phyloP scores from a whole-genome alignment of 2,113 vertebrate genomes.

The Felis chaus region DNA sequence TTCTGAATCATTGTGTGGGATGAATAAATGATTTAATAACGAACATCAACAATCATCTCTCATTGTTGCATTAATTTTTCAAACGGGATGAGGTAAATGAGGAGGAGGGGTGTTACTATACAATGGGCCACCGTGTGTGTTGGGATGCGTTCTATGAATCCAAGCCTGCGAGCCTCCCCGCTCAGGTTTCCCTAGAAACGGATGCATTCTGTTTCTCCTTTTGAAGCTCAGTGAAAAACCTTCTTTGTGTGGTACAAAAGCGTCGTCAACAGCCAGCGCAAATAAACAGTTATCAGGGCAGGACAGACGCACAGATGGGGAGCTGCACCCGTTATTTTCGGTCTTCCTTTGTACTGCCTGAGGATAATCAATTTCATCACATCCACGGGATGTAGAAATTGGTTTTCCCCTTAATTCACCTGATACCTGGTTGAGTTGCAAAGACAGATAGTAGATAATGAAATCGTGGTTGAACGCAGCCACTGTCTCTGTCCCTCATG shows the following conservation, averaged over 20 bases:
- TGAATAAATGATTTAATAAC: conserved; percentile 74
- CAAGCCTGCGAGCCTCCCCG: conserved; percentile 1
- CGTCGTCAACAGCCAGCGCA: conserved; percentile 53
- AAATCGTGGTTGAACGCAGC: conserved; percentile 19
- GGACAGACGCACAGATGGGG: conserved; percentile 62
- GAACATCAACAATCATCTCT: conserved; percentile 70
- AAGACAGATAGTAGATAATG: conserved; percentile 58
- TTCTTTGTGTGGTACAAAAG: conserved; percentile 70
- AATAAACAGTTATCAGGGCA: conserved; percentile 77
- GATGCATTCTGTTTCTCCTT: conserved; percentile 47
- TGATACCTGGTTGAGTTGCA: conserved; percentile 45
- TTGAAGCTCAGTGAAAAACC: conserved; percentile 43
- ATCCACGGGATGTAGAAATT: conserved; percentile 52
- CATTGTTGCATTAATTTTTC: conserved; percentile 73
- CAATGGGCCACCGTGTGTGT: neutral
- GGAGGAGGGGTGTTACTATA: conserved; percentile 54
- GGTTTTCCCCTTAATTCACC: conserved; percentile 63
- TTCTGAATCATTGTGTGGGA: conserved; percentile 67
- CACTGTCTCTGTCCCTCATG: neutral
- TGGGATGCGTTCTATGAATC: conserved; percentile 48
- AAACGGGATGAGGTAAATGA: conserved; percentile 55
- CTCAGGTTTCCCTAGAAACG: conserved; percentile 84
- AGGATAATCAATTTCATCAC: conserved; percentile 69
- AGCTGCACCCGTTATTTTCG: conserved; percentile 78
- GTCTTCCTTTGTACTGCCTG: conserved; percentile 48